These are phyloP conservation scores for Neopipo cinnamomea DNA, from an alignment of 2,113 vertebrate genomes.

Conservation along the genomic window DNA sequence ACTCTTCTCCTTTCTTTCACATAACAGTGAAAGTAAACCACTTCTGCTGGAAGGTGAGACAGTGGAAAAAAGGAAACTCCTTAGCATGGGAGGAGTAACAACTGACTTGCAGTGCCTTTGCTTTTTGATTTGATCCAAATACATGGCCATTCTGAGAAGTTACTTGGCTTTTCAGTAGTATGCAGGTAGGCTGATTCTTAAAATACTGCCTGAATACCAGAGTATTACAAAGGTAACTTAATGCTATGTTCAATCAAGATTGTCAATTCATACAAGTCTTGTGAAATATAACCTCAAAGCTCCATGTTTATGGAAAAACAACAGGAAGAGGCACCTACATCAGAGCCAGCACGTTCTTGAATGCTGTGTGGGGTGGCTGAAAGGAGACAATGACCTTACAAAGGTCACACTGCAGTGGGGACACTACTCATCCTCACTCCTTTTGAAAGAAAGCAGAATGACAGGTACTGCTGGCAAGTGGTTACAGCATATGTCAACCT, in stretches of 20 bases:
- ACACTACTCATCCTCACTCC: fast-evolving
- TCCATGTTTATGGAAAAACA: not conserved
- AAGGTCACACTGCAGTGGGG: not conserved
- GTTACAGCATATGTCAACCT: not conserved
- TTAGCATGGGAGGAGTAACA: not conserved
- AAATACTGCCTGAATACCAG: not conserved
- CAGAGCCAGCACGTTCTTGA: not conserved
- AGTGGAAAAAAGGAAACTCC: not conserved
- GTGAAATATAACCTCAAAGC: not conserved
- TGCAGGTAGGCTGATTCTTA: not conserved
- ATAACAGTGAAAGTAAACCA: not conserved
- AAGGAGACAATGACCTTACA: not conserved
- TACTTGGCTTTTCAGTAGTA: not conserved
- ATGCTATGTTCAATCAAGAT: not conserved
- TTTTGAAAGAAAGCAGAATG: not conserved
- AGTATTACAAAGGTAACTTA: not conserved
- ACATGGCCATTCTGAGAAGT: not conserved
- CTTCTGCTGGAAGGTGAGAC: not conserved
- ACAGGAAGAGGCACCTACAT: not conserved
- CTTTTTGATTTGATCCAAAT: not conserved
- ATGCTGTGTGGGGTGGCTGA: not conserved
- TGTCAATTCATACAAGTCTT: not conserved
- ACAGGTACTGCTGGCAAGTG: not conserved
- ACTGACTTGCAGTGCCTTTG: not conserved
- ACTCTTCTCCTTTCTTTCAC: not conserved